Base-by-base conservation (phyloP, 2,113 vertebrate genomes). In the Apodemus sylvaticus region DNA sequence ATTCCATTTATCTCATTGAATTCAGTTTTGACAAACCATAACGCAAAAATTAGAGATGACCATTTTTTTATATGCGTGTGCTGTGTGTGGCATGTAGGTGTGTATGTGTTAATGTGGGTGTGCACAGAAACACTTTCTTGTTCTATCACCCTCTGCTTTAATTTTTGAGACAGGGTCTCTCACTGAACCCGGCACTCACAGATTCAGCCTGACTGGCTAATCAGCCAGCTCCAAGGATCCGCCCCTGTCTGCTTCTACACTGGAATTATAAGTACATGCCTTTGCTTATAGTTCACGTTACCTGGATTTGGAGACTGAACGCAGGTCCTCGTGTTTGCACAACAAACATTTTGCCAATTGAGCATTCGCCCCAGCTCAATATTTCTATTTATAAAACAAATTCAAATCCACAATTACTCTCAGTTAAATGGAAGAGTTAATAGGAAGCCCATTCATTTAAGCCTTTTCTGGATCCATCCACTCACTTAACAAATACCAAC, bases 401-500 rank as follows among this genome's bases (percentile, higher is more conserved):
- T 76, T 81, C 39, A 97, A 93, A 86, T 73, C 39, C 7, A n/a
- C 5, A 90, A 89, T 88, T 90, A 92, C 39, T 89, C 53, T 42
- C 36, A 88, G 36, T 74, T 55, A 83, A 53, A 12, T 42, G 20
- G 14, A 85, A 76, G 39, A 89, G 79, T 53, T 89, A 64, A 34
- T 81, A 95, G 34, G n/a, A 95, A 93, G 77, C n/a, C 39, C 26
- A 58, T 51, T 10, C 85, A 86, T 36, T 62, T 86, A 86, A 74
- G 73, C 51, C n/a, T 58, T 73, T 7, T 92, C 24, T 39, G 55
- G 36, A 68, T 82, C 95, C 77, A 91, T 12, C 66, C 22, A 14
- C 86, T 89, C 74, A 83, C 79, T 91, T 74, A 96, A 87, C 70
- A 96, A 90, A 92, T 26, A 81, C 6, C 9, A 62, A 90, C 0